Evolutionary conservation across 2,797 vertebrate genomes (phyloP).

Genomic region (Acanthornis magna): DNA sequence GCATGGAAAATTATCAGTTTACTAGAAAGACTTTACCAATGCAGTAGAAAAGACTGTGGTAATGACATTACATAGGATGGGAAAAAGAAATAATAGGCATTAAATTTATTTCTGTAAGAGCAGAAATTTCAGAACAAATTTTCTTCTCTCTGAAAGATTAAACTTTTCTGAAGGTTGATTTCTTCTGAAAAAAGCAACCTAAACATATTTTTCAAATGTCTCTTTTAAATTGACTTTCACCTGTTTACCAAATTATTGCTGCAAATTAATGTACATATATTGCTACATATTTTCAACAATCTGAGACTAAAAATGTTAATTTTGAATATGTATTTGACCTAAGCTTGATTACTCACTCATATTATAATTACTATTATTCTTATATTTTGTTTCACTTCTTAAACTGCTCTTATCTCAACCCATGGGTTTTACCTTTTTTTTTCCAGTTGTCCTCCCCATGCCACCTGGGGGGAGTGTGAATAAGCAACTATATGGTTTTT

Average conservation of each 20-base stretch:
- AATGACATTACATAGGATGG: not conserved
- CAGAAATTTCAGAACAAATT: not conserved
- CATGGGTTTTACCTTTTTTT: not conserved
- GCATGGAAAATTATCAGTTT: not conserved
- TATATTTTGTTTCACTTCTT: not conserved
- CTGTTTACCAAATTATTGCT: not conserved
- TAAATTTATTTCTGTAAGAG: not conserved
- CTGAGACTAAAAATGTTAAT: not conserved
- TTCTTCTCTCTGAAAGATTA: not conserved
- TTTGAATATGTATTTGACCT: not conserved
- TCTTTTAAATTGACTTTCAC: not conserved
- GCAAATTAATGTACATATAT: not conserved
- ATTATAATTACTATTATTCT: not conserved
- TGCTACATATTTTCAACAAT: not conserved
- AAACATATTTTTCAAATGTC: not conserved
- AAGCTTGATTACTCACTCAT: not conserved
- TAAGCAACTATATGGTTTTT: not conserved
- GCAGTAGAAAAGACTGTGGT: not conserved
- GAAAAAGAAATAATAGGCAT: not conserved
- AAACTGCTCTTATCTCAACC: not conserved
- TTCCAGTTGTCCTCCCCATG: not conserved
- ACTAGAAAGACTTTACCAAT: slow-evolving; percentile 19
- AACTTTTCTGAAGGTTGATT: not conserved
- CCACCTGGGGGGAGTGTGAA: not conserved
- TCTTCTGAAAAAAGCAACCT: not conserved